A percentile compares a stretch with the other conserved stretches of the same genome.
phyloP scores from a whole-genome alignment of 2,888 invertebrate genomes.

The Dione vanillae region DNA sequence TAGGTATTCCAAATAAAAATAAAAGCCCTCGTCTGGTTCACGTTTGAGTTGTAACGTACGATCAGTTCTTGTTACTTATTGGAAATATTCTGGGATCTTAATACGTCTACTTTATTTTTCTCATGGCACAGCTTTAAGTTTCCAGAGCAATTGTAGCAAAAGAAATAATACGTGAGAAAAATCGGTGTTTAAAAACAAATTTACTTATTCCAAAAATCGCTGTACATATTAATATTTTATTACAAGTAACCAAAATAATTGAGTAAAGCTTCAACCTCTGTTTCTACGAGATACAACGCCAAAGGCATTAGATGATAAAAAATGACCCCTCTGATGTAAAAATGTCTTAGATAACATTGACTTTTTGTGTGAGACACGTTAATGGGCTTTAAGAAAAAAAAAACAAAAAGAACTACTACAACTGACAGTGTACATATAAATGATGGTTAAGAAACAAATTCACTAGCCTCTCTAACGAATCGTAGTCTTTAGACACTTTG shows the following conservation, averaged over 20 bases:
- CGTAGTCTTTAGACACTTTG: too few species aligned
- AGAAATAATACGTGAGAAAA: background rate
- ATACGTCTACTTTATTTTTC: conserved; percentile 8
- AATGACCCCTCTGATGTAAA: conserved; percentile 46
- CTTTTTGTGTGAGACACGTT: conserved; percentile 39
- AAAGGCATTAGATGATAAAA: conserved; percentile 30
- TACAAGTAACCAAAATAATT: too few species aligned
- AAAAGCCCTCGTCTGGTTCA: background rate
- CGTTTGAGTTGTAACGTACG: conserved; percentile 18
- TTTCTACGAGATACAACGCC: conserved; percentile 2
- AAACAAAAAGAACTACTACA: conserved; percentile 28
- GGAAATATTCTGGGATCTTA: background rate
- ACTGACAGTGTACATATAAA: background rate
- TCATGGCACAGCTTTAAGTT: conserved; percentile 8
- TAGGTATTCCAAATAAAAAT: conserved; percentile 8
- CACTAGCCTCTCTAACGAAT: too few species aligned
- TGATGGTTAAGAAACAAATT: background rate
- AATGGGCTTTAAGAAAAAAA: conserved; percentile 39
- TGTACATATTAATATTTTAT: background rate
- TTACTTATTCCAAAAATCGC: too few species aligned
- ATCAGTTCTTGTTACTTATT: conserved; percentile 21
- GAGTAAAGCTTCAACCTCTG: background rate
- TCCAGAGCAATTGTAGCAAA: background rate
- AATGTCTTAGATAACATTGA: conserved; percentile 46
- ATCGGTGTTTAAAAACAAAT: too few species aligned